A percentile compares a stretch with the other conserved stretches of the same genome.
Evolutionary conservation across 2,113 vertebrate species (phyloP).

Genomic region (Cyanoderma ruficeps): DNA sequence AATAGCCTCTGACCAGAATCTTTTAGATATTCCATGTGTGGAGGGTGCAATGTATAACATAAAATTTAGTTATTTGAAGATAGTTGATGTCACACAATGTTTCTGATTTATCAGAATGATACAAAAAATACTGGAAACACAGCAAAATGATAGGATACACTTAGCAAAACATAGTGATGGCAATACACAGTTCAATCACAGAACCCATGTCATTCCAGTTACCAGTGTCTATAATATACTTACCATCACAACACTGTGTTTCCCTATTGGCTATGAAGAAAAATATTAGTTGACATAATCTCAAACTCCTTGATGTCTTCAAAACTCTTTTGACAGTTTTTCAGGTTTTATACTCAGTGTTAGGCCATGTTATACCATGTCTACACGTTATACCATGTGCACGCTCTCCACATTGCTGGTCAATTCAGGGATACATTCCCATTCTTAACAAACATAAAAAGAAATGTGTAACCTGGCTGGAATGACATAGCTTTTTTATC

Average conservation of each 20-base stretch:
- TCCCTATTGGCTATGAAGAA: neutral
- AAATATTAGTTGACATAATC: neutral
- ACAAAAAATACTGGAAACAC: neutral
- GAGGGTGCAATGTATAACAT: neutral
- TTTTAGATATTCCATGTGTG: neutral
- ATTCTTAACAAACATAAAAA: neutral
- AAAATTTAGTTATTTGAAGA: neutral
- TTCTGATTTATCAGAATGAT: neutral
- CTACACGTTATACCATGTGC: neutral
- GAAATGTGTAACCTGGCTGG: neutral
- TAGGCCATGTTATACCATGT: neutral
- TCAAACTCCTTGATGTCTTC: neutral
- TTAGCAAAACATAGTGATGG: neutral
- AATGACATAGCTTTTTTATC: neutral
- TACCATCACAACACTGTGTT: accelerated
- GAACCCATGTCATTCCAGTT: neutral
- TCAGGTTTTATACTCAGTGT: neutral
- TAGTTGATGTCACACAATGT: neutral
- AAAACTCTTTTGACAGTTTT: neutral
- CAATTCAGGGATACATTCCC: neutral
- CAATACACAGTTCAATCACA: neutral
- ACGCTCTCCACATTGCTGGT: accelerated
- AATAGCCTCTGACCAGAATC: neutral
- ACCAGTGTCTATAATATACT: neutral
- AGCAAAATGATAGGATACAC: neutral